phyloP scores from a whole-genome alignment of 1,140 invertebrate species.

The Harpegnathos saltator region DNA sequence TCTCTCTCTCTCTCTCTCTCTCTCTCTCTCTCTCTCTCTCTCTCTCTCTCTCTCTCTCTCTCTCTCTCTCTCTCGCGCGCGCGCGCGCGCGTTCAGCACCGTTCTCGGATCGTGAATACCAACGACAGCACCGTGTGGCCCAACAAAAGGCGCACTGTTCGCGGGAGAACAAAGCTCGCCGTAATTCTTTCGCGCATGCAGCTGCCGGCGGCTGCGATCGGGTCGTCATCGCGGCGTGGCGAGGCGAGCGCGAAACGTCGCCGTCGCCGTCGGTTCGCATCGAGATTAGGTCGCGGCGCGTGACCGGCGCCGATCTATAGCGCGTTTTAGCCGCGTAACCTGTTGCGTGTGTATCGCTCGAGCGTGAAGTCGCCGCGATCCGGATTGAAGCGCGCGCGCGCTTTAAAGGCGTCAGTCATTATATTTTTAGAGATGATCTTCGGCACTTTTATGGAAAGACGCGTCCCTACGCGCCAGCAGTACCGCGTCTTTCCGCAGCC shows the following conservation, averaged over 20 bases:
- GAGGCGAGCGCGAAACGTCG: conserved; percentile 3
- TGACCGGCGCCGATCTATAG: not conserved
- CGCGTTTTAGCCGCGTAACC: conserved; percentile 39
- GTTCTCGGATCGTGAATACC: not conserved
- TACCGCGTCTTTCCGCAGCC: conserved; percentile 12
- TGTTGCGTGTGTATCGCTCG: conserved; percentile 42
- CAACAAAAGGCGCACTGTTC: conserved; percentile 63
- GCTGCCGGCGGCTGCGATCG: conserved; percentile 27
- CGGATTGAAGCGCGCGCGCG: conserved; percentile 52
- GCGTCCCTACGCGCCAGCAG: not conserved
- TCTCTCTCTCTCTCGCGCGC: no score
- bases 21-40: no score
- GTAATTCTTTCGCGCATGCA: conserved; percentile 48
- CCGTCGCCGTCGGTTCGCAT: conserved; percentile 28
- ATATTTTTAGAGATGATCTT: conserved; percentile 75
- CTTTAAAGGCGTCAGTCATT: conserved; percentile 62
- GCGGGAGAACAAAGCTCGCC: conserved; percentile 23
- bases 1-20: no score
- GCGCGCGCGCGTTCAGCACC: no score
- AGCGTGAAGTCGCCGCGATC: conserved; percentile 54
- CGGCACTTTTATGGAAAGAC: conserved; percentile 69
- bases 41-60: no score
- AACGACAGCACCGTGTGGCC: not conserved
- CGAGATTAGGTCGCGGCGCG: conserved; percentile 29
- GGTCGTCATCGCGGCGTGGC: not conserved